Percentiles rank a stretch among this genome's conserved stretches.
Evolutionary conservation across 2,888 invertebrate genomes (phyloP).

Genomic region (Lampropteryx suffumata): DNA sequence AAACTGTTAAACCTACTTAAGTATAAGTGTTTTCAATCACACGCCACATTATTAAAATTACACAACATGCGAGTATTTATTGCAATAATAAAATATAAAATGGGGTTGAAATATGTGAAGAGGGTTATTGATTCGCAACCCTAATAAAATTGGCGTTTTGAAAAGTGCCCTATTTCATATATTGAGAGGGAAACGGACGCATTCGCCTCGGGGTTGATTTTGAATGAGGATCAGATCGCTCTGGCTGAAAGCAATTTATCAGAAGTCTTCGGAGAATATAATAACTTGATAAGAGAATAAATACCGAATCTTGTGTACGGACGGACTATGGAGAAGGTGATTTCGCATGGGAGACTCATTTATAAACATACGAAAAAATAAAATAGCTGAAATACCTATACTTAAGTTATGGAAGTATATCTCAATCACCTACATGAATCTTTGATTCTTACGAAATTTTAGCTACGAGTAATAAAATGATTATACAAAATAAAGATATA

Average conservation of each 20-base stretch:
- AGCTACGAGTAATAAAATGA: too few relatives aligned
- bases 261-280: conserved; percentile 22
- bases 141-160: conserved; percentile 74
- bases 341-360: too few relatives aligned
- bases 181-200: conserved; percentile 57
- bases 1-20: too few relatives aligned
- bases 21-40: conserved; percentile 40
- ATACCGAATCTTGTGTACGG: too few relatives aligned
- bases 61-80: conserved; percentile 38
- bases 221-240: conserved; percentile 58
- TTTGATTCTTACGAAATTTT: too few relatives aligned
- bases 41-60: conserved; percentile 43
- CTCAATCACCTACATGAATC: too few relatives aligned
- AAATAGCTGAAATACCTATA: too few relatives aligned
- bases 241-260: conserved; percentile 49
- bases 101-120: conserved; percentile 54
- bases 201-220: conserved; percentile 58
- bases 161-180: conserved; percentile 67
- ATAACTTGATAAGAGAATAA: conserved; percentile 7
- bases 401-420: too few relatives aligned
- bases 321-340: too few relatives aligned
- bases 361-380: too few relatives aligned
- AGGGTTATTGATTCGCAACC: conserved; percentile 73
- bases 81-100: conserved; percentile 52
- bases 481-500: conserved; percentile 4